Base-by-base conservation (phyloP, 2,797 vertebrate genomes). In the Chelonia mydas region DNA sequence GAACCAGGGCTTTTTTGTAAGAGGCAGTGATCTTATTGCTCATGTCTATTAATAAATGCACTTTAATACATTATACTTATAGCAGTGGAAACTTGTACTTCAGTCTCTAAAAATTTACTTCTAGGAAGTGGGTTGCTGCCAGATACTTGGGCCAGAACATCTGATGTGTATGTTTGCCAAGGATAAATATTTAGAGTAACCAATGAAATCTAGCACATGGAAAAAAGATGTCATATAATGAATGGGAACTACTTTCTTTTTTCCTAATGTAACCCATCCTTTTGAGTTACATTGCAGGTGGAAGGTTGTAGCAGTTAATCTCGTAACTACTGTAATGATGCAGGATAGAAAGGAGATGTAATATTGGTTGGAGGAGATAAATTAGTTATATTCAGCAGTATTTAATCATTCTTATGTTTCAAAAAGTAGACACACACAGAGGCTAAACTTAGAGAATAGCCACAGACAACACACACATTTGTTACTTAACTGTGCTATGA, bases 91-190 rank as follows among this genome's bases (percentile, higher is more conserved):
- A 88, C 45, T 61, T 86, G 15, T 81, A 10, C 15, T 92, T 90
- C 88, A 94, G 94, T 79, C 91, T 86, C 92, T 91, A 95, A 96
- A 95, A 96, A 93, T 79, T 88, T 95, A 89, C 54, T 93, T n/a
- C 45, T 81, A 45, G 93, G 93, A 90, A 94, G 9, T 90, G 85
- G 79, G 3, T 5, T 33, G 55, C 86, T 80, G 51, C 74, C 33
- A 41, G 83, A n/a, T 59, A 41, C 51, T 50, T 92, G 80, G 85
- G 59, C 91, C 53, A 54, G 37, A 15, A 27, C 80, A 61, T 53
- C 86, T 87, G 85, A 59, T 1, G 4, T 47, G 49, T n/a, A 13
- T 1, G 3, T 45, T 86, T 78, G 82, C 45, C 61, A 19, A 37
- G 68, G 80, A 59, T 54, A 51, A 87, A 77, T 0, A 27, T 5